These are phyloP conservation scores for Melangyna quadrimaculata DNA, from an alignment of 2,888 invertebrate genomes.

Conservation along the genomic window DNA sequence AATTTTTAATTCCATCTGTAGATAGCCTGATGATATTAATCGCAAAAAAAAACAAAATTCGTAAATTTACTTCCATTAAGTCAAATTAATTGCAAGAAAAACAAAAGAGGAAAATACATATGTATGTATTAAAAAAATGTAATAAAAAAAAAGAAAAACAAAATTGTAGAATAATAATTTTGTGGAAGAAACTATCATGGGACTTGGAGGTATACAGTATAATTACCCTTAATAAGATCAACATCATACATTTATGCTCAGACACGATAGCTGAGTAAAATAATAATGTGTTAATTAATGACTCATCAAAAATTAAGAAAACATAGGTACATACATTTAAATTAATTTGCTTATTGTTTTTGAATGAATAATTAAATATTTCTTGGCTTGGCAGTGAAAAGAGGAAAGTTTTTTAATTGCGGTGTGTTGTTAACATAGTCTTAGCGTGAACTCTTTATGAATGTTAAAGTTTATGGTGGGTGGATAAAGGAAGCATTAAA, in stretches of 20 bases:
- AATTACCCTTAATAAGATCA: conserved; percentile 28
- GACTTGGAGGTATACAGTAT: neutral
- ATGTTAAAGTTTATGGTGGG: neutral
- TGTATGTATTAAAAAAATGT: conserved; percentile 34
- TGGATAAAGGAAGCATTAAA: neutral
- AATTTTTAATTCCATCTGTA: conserved; percentile 64
- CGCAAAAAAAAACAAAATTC: conserved; percentile 54
- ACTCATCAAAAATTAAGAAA: conserved; percentile 28
- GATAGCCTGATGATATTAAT: conserved; percentile 70
- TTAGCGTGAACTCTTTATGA: conserved; percentile 16
- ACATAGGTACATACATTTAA: conserved; percentile 46
- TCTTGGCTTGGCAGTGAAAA: neutral
- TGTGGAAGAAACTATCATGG: conserved; percentile 29
- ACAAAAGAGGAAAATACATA: neutral
- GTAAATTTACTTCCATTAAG: conserved; percentile 63
- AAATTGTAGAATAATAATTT: conserved; percentile 19
- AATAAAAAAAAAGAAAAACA: conserved; percentile 43
- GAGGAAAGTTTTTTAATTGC: conserved; percentile 33
- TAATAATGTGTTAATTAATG: conserved; percentile 46
- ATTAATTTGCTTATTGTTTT: conserved; percentile 47
- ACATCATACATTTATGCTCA: conserved; percentile 5
- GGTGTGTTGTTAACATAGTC: conserved; percentile 42
- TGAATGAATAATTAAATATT: neutral
- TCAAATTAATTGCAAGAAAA: conserved; percentile 48
- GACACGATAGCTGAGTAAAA: neutral